Evolutionary conservation across 2,888 invertebrate genomes (phyloP).

Genomic region (Diogma glabrata): DNA sequence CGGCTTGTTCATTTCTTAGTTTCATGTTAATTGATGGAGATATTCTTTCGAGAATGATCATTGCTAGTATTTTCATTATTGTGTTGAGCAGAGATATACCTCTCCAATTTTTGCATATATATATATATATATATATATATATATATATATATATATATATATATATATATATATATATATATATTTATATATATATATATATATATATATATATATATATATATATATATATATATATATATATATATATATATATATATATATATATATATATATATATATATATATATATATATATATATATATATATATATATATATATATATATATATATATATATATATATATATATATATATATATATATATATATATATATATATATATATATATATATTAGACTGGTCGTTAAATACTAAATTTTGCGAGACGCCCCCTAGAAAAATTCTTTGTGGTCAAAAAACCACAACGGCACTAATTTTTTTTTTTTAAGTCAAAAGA

Average conservation of each 20-base stretch:
- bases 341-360: neutral
- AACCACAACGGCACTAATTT: too few relatives aligned
- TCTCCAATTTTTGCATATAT: neutral
- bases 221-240: neutral
- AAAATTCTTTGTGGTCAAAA: too few relatives aligned
- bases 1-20: too few relatives aligned
- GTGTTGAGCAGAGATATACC: too few relatives aligned
- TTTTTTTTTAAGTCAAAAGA: too few relatives aligned
- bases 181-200: neutral
- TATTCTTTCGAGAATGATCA: too few relatives aligned
- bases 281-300: neutral
- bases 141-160: neutral
- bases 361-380: neutral
- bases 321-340: slow-evolving; percentile 1
- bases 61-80: too few relatives aligned
- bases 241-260: neutral
- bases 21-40: too few relatives aligned
- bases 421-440: too few relatives aligned
- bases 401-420: neutral
- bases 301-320: neutral
- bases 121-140: neutral
- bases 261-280: neutral
- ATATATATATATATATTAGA: neutral
- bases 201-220: neutral
- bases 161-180: neutral